Evolutionary conservation across 1,140 invertebrate species (phyloP), one percentile per base, ranked within the genome.

Genomic region (Drosophila littoralis): DNA sequence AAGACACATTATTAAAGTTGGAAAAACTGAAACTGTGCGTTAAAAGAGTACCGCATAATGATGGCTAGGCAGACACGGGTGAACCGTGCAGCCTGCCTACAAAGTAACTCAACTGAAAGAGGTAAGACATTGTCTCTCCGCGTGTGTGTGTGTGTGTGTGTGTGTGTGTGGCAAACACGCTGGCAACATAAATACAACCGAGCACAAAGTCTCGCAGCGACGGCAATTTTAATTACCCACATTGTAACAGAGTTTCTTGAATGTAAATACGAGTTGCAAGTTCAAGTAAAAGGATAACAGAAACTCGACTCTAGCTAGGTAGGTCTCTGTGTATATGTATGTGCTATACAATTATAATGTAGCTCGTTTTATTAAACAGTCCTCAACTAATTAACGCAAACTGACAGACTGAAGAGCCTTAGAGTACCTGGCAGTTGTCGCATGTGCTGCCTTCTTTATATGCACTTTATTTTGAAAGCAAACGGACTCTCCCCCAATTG

Each of bases 171-270:
- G 73, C 68, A 81, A 66, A 64, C 68, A 76, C 43, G 60, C 67
- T 78, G 66, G 65, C 57, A 67, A 79, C 61, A 72, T 51, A 79
- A 77, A 86, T 46, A 82, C 67, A 83, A 83, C 61, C 22, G 43
- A 17, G 15, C 48, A 67, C 63, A 70, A 69, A 80, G 66, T 76
- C 43, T 17, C 28, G 43, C 59, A 59, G 43, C 65, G 46, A 36
- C 50, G 65, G 71, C 85, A 88, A 74, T 77, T 86, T 86, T 86
- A 86, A 86, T 86, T 86, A 86, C 83, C 83, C 83, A 83, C 83
- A 86, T 86, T 83, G 78, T 75, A 74, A 76, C 61, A 61, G 59
- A 57, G 38, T 60, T 61, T 36, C 57, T 55, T 60, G 43, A 73
- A 88, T 73, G 83, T 74, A 79, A 80, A 59, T 66, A 28, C 66